phyloP scores from a whole-genome alignment of 37 sponge, comb jelly and placozoan species.

The Hexactinellida sp. region DNA sequence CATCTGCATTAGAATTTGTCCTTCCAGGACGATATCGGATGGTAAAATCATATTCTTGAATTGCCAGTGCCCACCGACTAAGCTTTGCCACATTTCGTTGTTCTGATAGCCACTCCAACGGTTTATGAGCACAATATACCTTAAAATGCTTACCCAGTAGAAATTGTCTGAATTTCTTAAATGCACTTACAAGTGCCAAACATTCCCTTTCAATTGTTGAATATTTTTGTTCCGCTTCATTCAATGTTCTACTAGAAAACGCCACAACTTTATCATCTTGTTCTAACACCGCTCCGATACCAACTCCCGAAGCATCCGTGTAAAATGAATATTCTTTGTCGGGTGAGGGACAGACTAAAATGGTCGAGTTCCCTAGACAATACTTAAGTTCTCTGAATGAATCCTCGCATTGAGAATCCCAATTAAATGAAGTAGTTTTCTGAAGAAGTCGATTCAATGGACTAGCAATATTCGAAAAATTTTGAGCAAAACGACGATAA shows the following conservation, averaged over 20 bases:
- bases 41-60: not conserved
- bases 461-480: not conserved
- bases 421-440: not conserved
- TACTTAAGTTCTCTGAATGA: not conserved
- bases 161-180: not conserved
- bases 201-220: not conserved
- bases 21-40: not conserved
- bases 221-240: not conserved
- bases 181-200: not conserved
- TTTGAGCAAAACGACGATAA: not conserved
- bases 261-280: not conserved
- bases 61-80: not conserved
- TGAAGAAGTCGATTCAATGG: not conserved
- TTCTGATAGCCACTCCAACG: no score
- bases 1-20: constrained; percentile 8
- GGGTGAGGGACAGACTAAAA: not conserved
- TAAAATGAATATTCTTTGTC: not conserved
- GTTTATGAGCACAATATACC: no score
- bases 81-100: no score
- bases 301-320: not conserved
- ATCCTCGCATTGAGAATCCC: not conserved
- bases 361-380: not conserved
- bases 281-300: not conserved
- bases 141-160: not conserved
- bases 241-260: not conserved